Evolutionary conservation across 1,140 invertebrate species (phyloP).

Genomic region (Mylabris phalerata): DNA sequence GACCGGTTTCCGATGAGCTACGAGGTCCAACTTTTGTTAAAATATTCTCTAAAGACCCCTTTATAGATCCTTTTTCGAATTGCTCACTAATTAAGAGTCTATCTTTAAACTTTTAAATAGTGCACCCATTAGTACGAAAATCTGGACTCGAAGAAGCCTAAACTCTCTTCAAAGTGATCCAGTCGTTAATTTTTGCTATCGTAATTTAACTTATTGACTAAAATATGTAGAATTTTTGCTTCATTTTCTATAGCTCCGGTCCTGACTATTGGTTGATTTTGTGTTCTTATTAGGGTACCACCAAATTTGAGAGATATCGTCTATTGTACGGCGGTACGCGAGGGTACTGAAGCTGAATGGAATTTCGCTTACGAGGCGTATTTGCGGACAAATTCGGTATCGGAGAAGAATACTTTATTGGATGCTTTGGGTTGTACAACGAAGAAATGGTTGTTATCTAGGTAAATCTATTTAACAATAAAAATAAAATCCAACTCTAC

Average conservation of each 20-base stretch:
- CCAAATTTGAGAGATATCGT: constrained; percentile 63
- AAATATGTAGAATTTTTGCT: constrained; percentile 17
- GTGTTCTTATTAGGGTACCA: constrained; percentile 54
- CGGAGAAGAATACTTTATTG: constrained; percentile 60
- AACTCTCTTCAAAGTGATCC: too few species aligned
- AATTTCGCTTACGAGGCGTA: constrained; percentile 71
- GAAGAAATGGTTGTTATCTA: constrained; percentile 68
- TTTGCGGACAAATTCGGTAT: constrained; percentile 55
- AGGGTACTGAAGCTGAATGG: constrained; percentile 71
- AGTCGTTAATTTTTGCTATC: too few species aligned
- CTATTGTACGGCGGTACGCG: constrained; percentile 71
- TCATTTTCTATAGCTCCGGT: background rate
- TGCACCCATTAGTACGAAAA: too few species aligned
- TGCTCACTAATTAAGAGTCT: too few species aligned
- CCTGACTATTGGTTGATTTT: background rate
- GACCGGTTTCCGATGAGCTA: too few species aligned
- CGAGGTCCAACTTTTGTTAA: too few species aligned
- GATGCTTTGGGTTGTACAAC: constrained; percentile 61
- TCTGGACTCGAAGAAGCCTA: too few species aligned
- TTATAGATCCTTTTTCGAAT: too few species aligned
- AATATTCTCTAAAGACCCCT: too few species aligned
- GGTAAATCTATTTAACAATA: constrained; percentile 31
- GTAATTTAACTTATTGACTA: background rate
- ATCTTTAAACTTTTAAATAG: too few species aligned
- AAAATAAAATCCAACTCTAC: background rate